phyloP scores from a whole-genome alignment of 2,888 invertebrate genomes.

The Bellardia bayeri region DNA sequence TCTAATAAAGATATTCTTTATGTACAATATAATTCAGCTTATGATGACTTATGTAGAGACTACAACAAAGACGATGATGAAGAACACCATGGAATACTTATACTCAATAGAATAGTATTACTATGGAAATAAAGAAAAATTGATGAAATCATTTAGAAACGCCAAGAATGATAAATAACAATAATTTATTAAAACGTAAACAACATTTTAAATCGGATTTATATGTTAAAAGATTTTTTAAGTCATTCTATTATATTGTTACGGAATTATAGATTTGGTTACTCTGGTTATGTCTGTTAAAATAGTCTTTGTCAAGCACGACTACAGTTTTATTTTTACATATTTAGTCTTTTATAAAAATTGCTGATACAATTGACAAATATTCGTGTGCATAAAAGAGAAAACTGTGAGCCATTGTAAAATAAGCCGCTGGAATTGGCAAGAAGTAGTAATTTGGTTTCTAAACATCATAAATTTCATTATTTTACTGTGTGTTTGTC shows the following conservation, averaged over 20 bases:
- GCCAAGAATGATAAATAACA: conserved; percentile 47
- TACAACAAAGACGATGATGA: not conserved
- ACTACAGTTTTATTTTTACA: not conserved
- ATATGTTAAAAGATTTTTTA: conserved; percentile 20
- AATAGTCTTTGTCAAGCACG: not conserved
- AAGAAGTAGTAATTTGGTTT: not conserved
- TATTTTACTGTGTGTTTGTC: not conserved
- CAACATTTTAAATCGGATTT: conserved; percentile 55
- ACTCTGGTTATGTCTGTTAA: not conserved
- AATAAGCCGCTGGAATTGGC: not conserved
- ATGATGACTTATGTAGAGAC: not conserved
- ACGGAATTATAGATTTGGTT: too few relatives aligned
- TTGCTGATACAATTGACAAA: conserved; percentile 22
- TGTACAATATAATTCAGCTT: too few relatives aligned
- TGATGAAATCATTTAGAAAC: conserved; percentile 17
- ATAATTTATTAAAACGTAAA: conserved; percentile 47
- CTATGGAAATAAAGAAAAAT: not conserved
- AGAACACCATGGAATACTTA: not conserved
- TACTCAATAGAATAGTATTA: too few relatives aligned
- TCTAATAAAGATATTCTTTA: too few relatives aligned
- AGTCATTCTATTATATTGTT: not conserved
- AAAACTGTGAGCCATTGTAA: not conserved
- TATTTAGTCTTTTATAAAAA: conserved; percentile 36
- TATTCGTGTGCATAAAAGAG: not conserved
- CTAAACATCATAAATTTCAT: conserved; percentile 21